Evolutionary conservation across 2,113 vertebrate genomes (phyloP).

Genomic region (Drymodes brunneopygia): DNA sequence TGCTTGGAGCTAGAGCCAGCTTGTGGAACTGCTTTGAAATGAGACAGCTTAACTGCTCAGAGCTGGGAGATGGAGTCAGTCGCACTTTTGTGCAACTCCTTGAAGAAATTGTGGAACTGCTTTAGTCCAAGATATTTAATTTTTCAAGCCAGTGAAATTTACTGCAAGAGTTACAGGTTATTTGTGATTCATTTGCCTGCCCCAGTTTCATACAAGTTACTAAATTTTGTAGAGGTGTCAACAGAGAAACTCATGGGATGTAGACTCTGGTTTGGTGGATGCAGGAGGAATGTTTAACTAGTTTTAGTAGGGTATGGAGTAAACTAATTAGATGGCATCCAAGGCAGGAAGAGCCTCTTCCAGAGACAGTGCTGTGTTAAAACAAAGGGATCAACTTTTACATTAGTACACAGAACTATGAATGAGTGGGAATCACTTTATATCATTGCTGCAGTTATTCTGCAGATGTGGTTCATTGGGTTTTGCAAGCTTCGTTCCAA

Average conservation of each 20-base stretch:
- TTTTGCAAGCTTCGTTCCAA: constrained; percentile 42
- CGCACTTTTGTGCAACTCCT: not conserved
- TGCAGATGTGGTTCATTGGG: constrained; percentile 11
- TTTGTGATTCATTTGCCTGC: constrained; percentile 6
- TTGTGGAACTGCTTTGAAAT: constrained; percentile 34
- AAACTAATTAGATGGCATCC: not conserved
- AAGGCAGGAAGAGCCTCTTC: not conserved
- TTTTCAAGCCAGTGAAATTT: constrained; percentile 22
- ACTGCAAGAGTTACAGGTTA: constrained; percentile 18
- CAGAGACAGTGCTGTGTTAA: not conserved
- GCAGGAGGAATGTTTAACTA: not conserved
- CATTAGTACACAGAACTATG: not conserved
- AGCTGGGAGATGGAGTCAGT: not conserved
- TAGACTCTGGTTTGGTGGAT: not conserved
- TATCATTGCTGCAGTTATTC: not conserved
- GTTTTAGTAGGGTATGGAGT: not conserved
- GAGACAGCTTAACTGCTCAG: not conserved
- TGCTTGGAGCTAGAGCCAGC: constrained; percentile 13
- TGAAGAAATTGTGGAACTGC: not conserved
- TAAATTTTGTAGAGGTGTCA: constrained; percentile 17
- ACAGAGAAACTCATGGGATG: not conserved
- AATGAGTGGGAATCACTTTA: not conserved
- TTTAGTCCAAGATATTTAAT: not conserved
- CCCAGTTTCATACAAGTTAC: not conserved
- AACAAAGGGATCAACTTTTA: not conserved